Evolutionary conservation across 1,140 invertebrate genomes (phyloP).

Genomic region (Sarcophaga bullata): DNA sequence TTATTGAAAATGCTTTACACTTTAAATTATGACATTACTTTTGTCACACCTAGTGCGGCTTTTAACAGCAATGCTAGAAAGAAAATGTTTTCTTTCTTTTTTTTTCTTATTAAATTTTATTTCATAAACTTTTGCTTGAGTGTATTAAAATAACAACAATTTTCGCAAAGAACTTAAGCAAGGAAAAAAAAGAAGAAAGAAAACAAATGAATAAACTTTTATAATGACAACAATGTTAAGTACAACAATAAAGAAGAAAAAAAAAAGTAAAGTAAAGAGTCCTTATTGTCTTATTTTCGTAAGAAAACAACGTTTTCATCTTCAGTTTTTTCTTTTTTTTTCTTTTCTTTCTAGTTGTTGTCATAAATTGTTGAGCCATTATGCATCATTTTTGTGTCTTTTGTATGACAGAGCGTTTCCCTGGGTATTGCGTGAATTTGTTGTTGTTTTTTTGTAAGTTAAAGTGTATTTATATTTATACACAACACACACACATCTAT

Average conservation of each 20-base stretch:
- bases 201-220: slow-evolving; percentile 11
- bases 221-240: slow-evolving; percentile 24
- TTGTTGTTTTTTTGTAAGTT: not conserved
- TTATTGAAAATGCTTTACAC: too few relatives aligned
- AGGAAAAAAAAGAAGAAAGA: not conserved
- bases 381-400: slow-evolving; percentile 36
- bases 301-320: not conserved
- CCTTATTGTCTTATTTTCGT: not conserved
- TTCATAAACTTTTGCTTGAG: not conserved
- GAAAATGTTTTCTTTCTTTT: slow-evolving; percentile 5
- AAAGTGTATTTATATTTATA: not conserved
- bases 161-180: not conserved
- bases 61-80: not conserved
- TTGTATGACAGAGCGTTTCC: slow-evolving; percentile 6
- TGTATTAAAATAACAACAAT: not conserved
- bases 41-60: not conserved
- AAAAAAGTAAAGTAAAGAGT: too few relatives aligned
- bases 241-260: not conserved
- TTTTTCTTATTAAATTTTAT: not conserved
- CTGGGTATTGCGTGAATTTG: not conserved
- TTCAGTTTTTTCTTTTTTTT: not conserved
- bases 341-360: not conserved
- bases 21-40: too few relatives aligned
- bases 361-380: slow-evolving; percentile 41
- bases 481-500: not conserved